Evolutionary conservation across 2,888 invertebrate genomes (phyloP), one percentile per base, ranked within the genome.

Genomic region (Lysandra bellargus): DNA sequence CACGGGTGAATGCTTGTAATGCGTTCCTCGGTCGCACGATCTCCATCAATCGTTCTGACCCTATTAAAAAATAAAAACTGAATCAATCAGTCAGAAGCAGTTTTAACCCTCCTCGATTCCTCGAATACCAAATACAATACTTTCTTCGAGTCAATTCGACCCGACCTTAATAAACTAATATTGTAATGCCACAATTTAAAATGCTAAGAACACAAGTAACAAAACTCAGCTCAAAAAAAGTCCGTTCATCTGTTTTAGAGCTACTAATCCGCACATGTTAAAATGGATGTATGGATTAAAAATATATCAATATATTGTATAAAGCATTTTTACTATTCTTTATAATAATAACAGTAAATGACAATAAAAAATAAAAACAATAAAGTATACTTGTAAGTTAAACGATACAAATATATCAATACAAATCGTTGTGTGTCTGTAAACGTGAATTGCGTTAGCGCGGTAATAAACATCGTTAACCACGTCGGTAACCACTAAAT

Each of bases 401-500:
- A 23, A 75, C 7, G 4, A 44, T 44, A 44, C 44, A 44, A 23
- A 23, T 12, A 23, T 23, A 75, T 75, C 30, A 76, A 76, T 53
- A 76, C 9, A 53, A 76, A 17, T 53, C 53, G 57, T 76, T 53
- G 53, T 57, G 1, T 14, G 76, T 76, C 76, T 49, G 17, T 44
- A 37, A 73, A 40, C 44, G 30, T 9, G 9, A 74, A 75, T n/a
- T 76, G 9, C 53, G 4, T 76, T 33, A 30, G 57, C 57, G 57
- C 76, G 17, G 53, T 23, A 76, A 57, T 76, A 76, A 76, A 76
- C 76, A 76, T 76, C 17, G 33, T 37, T 37, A 76, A 6, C 76
- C 44, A 9, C 7, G 57, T 49, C 49, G 33, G 49, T 76, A 76
- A 76, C 76, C 57, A 12, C 76, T 76, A 53, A 57, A 33, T 76